A percentile compares a stretch with the other conserved stretches of the same genome.
Conservation (phyloP, 2,113 vertebrate species). For the Eudorcas thomsonii region DNA sequence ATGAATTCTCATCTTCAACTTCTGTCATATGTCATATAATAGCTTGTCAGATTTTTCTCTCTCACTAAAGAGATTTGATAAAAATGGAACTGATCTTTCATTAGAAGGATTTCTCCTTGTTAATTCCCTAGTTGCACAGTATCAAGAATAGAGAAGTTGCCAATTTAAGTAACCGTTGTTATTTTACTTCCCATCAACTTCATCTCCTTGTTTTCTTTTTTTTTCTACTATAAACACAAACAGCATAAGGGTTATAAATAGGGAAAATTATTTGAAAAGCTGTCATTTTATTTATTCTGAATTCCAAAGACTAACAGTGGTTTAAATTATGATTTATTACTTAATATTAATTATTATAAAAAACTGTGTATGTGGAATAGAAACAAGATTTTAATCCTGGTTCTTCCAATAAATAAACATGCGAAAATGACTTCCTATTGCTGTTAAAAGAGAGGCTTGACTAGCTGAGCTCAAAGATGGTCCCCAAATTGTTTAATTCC, state of each 20-base stretch:
- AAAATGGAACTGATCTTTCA: conserved; percentile 33
- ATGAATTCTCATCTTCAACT: conserved; percentile 3
- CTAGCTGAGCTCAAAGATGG: not conserved
- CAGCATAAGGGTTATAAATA: not conserved
- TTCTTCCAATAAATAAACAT: conserved; percentile 30
- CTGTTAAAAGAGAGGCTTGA: conserved; percentile 17
- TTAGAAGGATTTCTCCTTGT: conserved; percentile 1
- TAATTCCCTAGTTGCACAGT: not conserved
- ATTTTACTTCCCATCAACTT: not conserved
- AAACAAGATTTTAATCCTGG: not conserved
- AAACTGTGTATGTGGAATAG: not conserved
- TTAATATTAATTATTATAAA: conserved; percentile 31
- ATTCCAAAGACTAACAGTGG: not conserved
- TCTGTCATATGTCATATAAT: not conserved
- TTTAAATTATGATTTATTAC: conserved; percentile 10
- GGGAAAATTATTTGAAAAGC: not conserved
- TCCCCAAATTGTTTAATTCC: conserved; percentile 20
- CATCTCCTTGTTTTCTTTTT: not conserved
- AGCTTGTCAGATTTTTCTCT: not conserved
- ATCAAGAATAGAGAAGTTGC: not conserved
- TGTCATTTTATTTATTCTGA: conserved; percentile 4
- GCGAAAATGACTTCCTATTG: conserved; percentile 18
- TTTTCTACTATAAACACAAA: not conserved
- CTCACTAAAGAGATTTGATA: conserved; percentile 3
- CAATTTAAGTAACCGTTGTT: not conserved